phyloP scores from a whole-genome alignment of 2,888 invertebrate species.

The Napeogenes sylphis region DNA sequence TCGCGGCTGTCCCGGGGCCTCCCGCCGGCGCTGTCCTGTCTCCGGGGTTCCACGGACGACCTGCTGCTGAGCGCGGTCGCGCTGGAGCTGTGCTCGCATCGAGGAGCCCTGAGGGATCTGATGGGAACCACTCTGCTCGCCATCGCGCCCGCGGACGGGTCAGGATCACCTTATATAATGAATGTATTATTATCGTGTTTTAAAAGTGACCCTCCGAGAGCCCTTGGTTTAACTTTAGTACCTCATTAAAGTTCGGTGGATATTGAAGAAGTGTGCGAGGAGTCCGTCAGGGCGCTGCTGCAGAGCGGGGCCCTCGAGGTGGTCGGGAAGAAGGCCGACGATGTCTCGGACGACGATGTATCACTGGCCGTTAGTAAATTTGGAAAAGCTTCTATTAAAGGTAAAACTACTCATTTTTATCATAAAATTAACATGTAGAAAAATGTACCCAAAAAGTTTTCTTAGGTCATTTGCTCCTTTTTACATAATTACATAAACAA shows the following conservation, averaged over 20 bases:
- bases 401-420: constrained; percentile 47
- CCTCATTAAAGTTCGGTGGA: constrained; percentile 34
- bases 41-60: constrained; percentile 71
- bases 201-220: no score
- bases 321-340: constrained; percentile 15
- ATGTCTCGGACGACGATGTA: constrained; percentile 43
- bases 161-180: no score
- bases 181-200: no score
- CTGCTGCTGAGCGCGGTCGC: constrained; percentile 84
- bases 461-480: no score
- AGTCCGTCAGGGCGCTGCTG: constrained; percentile 45
- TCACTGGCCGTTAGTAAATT: constrained; percentile 79
- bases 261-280: constrained; percentile 50
- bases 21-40: constrained; percentile 67
- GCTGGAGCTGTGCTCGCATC: constrained; percentile 78
- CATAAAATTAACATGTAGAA: background rate
- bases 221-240: background rate
- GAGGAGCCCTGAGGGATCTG: constrained; percentile 72
- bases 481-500: no score
- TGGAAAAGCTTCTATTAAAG: constrained; percentile 90
- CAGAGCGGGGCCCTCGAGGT: constrained; percentile 50
- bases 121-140: constrained; percentile 80
- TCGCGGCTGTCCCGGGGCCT: constrained; percentile 69
- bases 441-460: background rate
- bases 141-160: constrained; percentile 75